phyloP scores from a whole-genome alignment of 35 echinoderm and acorn worm genomes.

The Patiria miniata region DNA sequence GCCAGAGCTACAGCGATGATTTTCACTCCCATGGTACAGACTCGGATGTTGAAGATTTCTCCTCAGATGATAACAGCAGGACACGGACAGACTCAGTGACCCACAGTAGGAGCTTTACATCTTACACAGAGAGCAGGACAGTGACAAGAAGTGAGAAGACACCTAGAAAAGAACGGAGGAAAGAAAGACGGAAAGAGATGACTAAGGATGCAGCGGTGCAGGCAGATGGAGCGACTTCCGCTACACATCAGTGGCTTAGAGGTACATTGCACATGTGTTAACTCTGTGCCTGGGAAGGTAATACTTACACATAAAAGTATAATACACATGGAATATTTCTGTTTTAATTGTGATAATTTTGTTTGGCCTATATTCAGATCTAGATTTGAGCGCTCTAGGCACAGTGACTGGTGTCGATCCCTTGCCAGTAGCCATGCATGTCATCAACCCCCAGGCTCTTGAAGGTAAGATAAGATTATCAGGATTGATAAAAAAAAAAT shows the following conservation, averaged over 20 bases:
- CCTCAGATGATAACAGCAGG: constrained; percentile 2
- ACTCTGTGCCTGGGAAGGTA: too few species aligned
- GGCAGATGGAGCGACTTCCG: constrained; percentile 17
- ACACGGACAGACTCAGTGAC: neutral
- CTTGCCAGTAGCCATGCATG: constrained; percentile 24
- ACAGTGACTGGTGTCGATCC: constrained; percentile 19
- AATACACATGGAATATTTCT: neutral
- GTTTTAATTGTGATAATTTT: neutral
- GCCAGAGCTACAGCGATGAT: constrained; percentile 35
- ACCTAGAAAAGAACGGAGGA: constrained; percentile 11
- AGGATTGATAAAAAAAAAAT: too few species aligned
- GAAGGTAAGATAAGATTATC: constrained; percentile 9
- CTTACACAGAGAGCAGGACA: constrained; percentile 38
- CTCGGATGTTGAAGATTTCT: constrained; percentile 17
- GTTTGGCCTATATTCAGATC: constrained; percentile 1
- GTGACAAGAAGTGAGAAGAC: constrained; percentile 15
- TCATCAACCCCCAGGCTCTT: constrained; percentile 39
- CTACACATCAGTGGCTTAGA: constrained; percentile 32
- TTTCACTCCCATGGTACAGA: constrained; percentile 26
- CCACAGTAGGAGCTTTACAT: constrained; percentile 26
- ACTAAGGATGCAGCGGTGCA: constrained; percentile 26
- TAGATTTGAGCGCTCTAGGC: neutral
- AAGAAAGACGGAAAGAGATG: neutral
- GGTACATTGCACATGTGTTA: neutral
- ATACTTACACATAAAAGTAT: too few species aligned